These are phyloP conservation scores for Lepisosteus oculatus DNA, from an alignment of 2,113 vertebrate genomes.

Conservation along the genomic window DNA sequence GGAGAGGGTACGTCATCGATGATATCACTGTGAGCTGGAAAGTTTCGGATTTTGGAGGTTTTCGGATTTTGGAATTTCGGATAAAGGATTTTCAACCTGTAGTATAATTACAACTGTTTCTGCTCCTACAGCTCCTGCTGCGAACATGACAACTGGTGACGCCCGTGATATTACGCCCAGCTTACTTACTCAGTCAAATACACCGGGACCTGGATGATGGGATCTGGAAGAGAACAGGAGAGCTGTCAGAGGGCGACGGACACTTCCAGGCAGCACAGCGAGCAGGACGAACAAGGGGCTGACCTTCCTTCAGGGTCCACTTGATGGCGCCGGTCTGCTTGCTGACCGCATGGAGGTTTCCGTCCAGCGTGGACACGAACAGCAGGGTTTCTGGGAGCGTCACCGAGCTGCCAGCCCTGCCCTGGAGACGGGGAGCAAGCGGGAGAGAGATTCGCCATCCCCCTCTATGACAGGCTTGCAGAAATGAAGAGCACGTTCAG, in stretches of 20 bases:
- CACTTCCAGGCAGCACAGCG: background rate
- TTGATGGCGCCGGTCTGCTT: slow-evolving; percentile 84
- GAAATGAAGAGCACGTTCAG: too few relatives aligned
- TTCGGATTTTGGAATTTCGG: too few relatives aligned
- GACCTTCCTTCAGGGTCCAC: slow-evolving; percentile 92
- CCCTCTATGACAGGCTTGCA: background rate
- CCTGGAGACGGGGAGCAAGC: slow-evolving; percentile 45
- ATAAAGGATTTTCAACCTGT: background rate
- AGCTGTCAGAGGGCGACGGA: background rate
- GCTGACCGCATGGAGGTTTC: slow-evolving; percentile 85
- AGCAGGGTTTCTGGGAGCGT: slow-evolving; percentile 81
- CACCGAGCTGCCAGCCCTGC: slow-evolving; percentile 54
- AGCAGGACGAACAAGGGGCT: slow-evolving; percentile 22
- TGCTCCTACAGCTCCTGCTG: background rate
- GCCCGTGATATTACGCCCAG: background rate
- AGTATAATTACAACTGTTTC: background rate
- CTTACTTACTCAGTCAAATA: slow-evolving; percentile 85
- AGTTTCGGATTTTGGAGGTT: too few relatives aligned
- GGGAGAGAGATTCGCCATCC: background rate
- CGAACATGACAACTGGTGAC: background rate
- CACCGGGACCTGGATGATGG: slow-evolving; percentile 85
- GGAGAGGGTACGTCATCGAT: too few relatives aligned
- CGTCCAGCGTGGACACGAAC: slow-evolving; percentile 90
- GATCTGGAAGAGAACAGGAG: slow-evolving; percentile 68
- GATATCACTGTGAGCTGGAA: too few relatives aligned